phyloP scores from a whole-genome alignment of 2,113 vertebrate genomes.

The Heliornis fulica region DNA sequence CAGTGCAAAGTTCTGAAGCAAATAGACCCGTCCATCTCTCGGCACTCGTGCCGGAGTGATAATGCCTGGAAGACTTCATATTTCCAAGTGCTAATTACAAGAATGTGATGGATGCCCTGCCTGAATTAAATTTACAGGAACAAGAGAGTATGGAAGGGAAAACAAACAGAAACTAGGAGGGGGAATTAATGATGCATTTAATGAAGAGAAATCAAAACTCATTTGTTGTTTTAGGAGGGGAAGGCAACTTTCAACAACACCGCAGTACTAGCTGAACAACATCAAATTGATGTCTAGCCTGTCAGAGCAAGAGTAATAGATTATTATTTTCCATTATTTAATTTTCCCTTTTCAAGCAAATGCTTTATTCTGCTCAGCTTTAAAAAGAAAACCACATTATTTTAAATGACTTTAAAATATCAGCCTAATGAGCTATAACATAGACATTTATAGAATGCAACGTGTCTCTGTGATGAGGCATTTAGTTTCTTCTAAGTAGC shows the following conservation, averaged over 20 bases:
- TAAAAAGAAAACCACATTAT: constrained; percentile 38
- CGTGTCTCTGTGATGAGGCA: background rate
- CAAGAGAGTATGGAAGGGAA: constrained; percentile 9
- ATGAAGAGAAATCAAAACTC: constrained; percentile 41
- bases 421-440: constrained; percentile 41
- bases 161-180: constrained; percentile 49
- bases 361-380: constrained; percentile 16
- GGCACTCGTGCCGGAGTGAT: background rate
- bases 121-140: constrained; percentile 7
- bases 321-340: background rate
- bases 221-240: constrained; percentile 32
- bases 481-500: constrained; percentile 38
- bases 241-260: background rate
- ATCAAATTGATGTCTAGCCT: background rate
- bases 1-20: background rate
- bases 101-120: background rate
- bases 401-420: constrained; percentile 43
- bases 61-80: background rate
- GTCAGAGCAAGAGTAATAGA: constrained; percentile 13
- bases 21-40: background rate
- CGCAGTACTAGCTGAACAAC: background rate
- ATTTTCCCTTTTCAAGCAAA: constrained; percentile 35
- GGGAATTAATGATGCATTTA: constrained; percentile 53
- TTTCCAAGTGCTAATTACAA: background rate
- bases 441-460: constrained; percentile 13